These are phyloP conservation scores for Platycheirus albimanus DNA, from an alignment of 2,888 invertebrate species.

Conservation along the genomic window DNA sequence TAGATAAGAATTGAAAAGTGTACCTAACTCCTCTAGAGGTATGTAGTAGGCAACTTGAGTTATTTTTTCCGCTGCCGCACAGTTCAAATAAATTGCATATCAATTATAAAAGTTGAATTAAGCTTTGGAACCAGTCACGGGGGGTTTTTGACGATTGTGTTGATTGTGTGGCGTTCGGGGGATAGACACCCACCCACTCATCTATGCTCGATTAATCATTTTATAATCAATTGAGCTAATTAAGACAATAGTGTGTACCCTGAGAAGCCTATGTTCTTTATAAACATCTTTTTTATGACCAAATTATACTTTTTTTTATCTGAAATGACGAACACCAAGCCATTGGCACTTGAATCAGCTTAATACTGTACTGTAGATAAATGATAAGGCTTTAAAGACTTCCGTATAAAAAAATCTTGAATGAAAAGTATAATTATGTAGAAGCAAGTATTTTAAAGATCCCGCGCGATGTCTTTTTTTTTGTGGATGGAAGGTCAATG, in stretches of 20 bases:
- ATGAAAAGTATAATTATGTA: too few species aligned
- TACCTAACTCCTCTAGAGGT: neutral
- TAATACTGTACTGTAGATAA: too few species aligned
- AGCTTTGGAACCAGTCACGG: neutral
- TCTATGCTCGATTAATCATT: neutral
- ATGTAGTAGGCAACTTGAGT: neutral
- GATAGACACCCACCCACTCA: neutral
- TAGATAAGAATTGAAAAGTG: constrained; percentile 11
- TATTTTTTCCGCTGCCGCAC: neutral
- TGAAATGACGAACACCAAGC: too few species aligned
- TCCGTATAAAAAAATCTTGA: too few species aligned
- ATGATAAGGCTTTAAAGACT: too few species aligned
- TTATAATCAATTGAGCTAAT: neutral
- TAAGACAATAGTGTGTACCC: neutral
- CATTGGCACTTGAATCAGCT: too few species aligned
- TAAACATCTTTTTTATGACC: too few species aligned
- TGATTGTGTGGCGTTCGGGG: too few species aligned
- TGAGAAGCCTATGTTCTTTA: too few species aligned
- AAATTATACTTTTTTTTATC: too few species aligned
- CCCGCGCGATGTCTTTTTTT: neutral
- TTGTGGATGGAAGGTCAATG: neutral
- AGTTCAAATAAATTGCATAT: neutral
- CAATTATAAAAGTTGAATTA: neutral
- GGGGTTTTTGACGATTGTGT: neutral
- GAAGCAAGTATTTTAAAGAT: too few species aligned